Evolutionary conservation across 2,888 invertebrate genomes (phyloP).

Genomic region (Tachystola acroxantha): DNA sequence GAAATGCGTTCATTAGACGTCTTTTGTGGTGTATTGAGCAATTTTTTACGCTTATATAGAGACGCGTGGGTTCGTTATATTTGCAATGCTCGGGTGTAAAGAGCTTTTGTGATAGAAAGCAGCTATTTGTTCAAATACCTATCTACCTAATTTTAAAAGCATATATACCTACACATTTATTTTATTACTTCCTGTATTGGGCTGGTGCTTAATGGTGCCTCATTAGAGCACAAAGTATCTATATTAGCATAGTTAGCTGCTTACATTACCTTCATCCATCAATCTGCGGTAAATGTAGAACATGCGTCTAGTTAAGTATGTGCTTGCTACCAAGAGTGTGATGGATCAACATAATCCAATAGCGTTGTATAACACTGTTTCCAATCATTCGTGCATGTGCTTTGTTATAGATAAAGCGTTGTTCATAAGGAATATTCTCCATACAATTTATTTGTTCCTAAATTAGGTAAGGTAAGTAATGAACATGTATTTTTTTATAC

Average conservation of each 20-base stretch:
- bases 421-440: not conserved
- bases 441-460: not conserved
- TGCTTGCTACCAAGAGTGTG: not conserved
- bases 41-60: constrained; percentile 9
- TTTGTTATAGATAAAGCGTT: not conserved
- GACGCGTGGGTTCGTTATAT: constrained; percentile 9
- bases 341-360: constrained; percentile 8
- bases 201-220: too few species aligned
- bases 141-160: too few species aligned
- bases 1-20: constrained; percentile 18
- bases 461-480: too few species aligned
- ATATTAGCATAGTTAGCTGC: too few species aligned
- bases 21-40: constrained; percentile 17
- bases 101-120: not conserved
- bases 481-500: too few species aligned
- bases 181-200: too few species aligned
- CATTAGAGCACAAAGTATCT: too few species aligned
- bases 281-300: too few species aligned
- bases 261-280: too few species aligned
- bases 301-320: too few species aligned
- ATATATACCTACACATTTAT: too few species aligned
- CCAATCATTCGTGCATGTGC: constrained; percentile 2
- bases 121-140: not conserved
- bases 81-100: constrained; percentile 8
- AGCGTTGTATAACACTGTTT: constrained; percentile 8